Base-by-base conservation (phyloP, 2,797 vertebrate genomes). In the Danio kyathit region DNA sequence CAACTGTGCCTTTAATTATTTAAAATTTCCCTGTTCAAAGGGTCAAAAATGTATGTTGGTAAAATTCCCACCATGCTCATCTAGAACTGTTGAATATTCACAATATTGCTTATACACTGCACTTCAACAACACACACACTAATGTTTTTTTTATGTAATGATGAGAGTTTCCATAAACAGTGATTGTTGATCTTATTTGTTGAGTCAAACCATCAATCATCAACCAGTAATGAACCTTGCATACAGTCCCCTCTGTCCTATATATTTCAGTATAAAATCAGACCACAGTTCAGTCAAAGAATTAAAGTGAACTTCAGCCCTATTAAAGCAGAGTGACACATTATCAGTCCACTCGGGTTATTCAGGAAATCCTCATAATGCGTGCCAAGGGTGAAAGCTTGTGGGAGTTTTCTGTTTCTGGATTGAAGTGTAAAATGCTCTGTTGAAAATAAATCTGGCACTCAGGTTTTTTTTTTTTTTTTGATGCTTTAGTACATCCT, bases 241-340 rank as follows among this genome's bases (percentile, higher is more conserved):
- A 63, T 8, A 9, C 44, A 63, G 66, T 79, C 29, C 52, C 46
- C 67, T 61, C 13, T 79, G 77, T 51, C 38, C 77, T 79, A 41
- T 21, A n/a, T 63, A 57, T 54, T 59, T 29, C 29, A 29, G 46
- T 61, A n/a, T 61, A 51, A 44, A 72, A 72, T 63, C 57, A 63
- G 17, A 63, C 17, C 57, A 79, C 4, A 17, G 9, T 44, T 70
- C n/a, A 61, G 11, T 11, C 17, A 7, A 19, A 48, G n/a, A 71
- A 2, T n/a, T 48, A 8, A 29, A 21, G 29, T 43, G 66, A 40
- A 71, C 77, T 79, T 72, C 72, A 61, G 52, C 38, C 48, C 40
- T 29, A n/a, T 46, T 29, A 43, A 17, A 43, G 12, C 76, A 69
- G 43, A 14, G 13, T 43, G 10, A 79, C 67, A 72, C 9, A 43